These are phyloP conservation scores for Lasioglossum villosulum DNA, from an alignment of 2,888 invertebrate species.

Conservation along the genomic window DNA sequence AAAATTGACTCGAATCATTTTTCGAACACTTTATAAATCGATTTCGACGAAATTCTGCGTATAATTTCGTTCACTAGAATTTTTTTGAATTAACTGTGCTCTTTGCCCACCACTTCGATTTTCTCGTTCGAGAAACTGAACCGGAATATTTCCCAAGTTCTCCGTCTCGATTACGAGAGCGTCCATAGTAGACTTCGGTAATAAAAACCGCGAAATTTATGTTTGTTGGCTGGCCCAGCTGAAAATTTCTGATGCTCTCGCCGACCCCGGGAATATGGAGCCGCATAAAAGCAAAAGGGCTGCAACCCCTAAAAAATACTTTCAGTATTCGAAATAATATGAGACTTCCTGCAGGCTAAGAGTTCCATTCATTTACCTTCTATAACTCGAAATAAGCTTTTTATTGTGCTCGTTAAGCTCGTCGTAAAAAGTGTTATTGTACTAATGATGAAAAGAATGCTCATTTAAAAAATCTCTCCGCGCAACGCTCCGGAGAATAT, in stretches of 20 bases:
- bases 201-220: background rate
- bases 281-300: background rate
- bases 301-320: background rate
- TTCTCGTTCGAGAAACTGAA: background rate
- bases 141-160: background rate
- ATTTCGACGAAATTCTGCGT: background rate
- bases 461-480: constrained; percentile 24
- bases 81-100: background rate
- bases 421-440: constrained; percentile 25
- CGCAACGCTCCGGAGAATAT: background rate
- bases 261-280: background rate
- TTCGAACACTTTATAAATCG: background rate
- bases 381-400: constrained; percentile 16
- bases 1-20: background rate
- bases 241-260: background rate
- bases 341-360: background rate
- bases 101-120: no score
- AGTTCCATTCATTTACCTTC: constrained; percentile 5
- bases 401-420: constrained; percentile 22
- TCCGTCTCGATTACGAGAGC: background rate
- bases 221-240: background rate
- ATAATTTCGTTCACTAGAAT: background rate
- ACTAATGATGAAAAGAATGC: constrained; percentile 26
- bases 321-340: background rate
- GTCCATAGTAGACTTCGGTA: background rate